Evolutionary conservation across 2,113 vertebrate species (phyloP).

Genomic region (Rhea pennata): DNA sequence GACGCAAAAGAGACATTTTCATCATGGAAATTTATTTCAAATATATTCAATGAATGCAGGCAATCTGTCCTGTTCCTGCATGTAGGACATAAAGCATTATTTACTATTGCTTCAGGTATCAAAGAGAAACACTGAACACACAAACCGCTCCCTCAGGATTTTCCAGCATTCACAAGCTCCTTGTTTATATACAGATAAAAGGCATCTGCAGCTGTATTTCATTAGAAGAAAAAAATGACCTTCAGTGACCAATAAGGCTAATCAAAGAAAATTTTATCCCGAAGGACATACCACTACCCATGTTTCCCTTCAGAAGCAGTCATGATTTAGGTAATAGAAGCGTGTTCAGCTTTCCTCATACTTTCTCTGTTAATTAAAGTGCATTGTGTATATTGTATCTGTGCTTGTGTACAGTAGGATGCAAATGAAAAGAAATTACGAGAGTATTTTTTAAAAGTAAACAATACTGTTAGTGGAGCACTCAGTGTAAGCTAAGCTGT

Average conservation of each 20-base stretch:
- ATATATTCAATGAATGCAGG: not conserved
- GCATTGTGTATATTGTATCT: not conserved
- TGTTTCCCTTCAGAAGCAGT: not conserved
- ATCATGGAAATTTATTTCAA: constrained; percentile 19
- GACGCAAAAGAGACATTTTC: constrained; percentile 48
- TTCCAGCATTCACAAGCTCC: not conserved
- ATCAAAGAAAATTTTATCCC: constrained; percentile 32
- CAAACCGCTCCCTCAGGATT: not conserved
- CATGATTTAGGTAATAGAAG: constrained; percentile 19
- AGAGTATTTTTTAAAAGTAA: constrained; percentile 33
- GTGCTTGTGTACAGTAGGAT: not conserved
- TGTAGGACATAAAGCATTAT: constrained; percentile 31
- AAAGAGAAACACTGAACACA: constrained; percentile 9
- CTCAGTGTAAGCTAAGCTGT: not conserved
- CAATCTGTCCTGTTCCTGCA: not conserved
- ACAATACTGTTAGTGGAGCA: not conserved
- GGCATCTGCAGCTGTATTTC: constrained; percentile 34
- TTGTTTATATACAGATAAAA: constrained; percentile 52
- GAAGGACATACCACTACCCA: not conserved
- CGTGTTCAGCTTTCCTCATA: not conserved
- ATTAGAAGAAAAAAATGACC: constrained; percentile 34
- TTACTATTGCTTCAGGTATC: constrained; percentile 46
- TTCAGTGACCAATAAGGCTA: constrained; percentile 37
- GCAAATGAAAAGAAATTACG: constrained; percentile 29
- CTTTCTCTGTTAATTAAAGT: constrained; percentile 28